Evolutionary conservation across 2,888 invertebrate species (phyloP), one percentile per base, ranked within the genome.

Genomic region (Incurvaria masculella): DNA sequence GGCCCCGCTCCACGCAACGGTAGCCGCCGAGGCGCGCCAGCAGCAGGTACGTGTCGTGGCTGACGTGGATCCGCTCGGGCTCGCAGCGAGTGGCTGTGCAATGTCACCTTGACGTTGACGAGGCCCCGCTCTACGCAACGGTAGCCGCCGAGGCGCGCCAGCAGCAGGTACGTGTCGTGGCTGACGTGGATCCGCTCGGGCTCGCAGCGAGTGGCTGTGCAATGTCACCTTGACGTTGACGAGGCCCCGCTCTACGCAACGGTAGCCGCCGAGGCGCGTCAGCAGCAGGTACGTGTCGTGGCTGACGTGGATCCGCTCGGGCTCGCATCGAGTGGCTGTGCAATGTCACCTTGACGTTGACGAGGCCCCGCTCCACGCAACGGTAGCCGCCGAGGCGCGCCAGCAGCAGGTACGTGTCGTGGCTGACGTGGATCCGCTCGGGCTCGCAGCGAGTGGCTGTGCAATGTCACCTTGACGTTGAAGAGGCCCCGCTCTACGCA

Each of bases 271-370:
- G 10, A 88, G 75, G 53, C 83, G 79, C 52, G 86, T 83, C 33
- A 91, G 68, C 42, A 90, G 72, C 44, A 69, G 64, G 59, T 85
- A 85, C 0, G 90, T 89, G 44, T 81, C 82, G 54, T 87, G 81
- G 44, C 91, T 91, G 64, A 91, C 82, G 66, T 91, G 91, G 48
- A 91, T 87, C 62, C 81, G 80, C 59, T 89, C 83, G 0, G 89
- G 84, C 56, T 87, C 86, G 0, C 89, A n/a, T n/a, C n/a, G n/a
- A n/a, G n/a, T n/a, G n/a, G n/a, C n/a, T n/a, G n/a, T n/a, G n/a
- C n/a, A n/a, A n/a, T n/a, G n/a, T n/a, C n/a, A 89, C 90, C 79
- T 91, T 91, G 44, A 91, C 86, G 55, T 82, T 84, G 20, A 86
- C 81, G 11, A 89, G 64, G 0, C 91, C 91, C 38, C 91, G 72